These are phyloP conservation scores for Spilosoma lubricipeda DNA, from an alignment of 2,888 invertebrate species.

Conservation along the genomic window DNA sequence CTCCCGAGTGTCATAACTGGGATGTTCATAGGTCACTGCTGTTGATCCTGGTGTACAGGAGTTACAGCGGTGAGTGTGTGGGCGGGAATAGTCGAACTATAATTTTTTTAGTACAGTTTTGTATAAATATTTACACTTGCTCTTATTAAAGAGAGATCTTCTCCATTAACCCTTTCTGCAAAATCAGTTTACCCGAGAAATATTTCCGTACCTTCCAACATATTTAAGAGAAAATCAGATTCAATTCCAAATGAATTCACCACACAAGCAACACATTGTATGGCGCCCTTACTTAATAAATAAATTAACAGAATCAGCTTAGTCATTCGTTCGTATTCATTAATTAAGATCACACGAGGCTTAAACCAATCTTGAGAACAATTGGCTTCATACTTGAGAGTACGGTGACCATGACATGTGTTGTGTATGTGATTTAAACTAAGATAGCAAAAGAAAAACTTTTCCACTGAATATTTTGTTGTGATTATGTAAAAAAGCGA, in stretches of 20 bases:
- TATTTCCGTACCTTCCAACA: not conserved
- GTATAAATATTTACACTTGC: not conserved
- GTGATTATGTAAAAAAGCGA: too few relatives aligned
- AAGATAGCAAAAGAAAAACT: too few relatives aligned
- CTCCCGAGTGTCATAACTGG: too few relatives aligned
- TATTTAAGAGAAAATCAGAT: slow-evolving; percentile 2
- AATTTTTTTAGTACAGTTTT: too few relatives aligned
- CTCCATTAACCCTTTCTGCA: not conserved
- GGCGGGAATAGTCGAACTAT: too few relatives aligned
- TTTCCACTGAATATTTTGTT: too few relatives aligned
- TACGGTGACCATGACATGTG: slow-evolving; percentile 57
- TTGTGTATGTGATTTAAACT: not conserved
- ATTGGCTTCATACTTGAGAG: slow-evolving; percentile 76
- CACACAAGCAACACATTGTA: slow-evolving; percentile 42
- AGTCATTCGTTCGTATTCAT: slow-evolving; percentile 84
- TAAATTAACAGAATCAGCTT: slow-evolving; percentile 84
- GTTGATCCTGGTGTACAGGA: too few relatives aligned
- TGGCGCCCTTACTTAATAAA: slow-evolving; percentile 64
- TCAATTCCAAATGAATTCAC: slow-evolving; percentile 45
- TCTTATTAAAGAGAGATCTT: not conserved
- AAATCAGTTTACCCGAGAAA: not conserved
- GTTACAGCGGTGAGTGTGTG: too few relatives aligned
- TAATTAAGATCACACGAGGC: slow-evolving; percentile 86
- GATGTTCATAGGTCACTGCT: too few relatives aligned
- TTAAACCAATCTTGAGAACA: slow-evolving; percentile 85